Percentiles rank a stretch among this genome's conserved stretches.
Evolutionary conservation across 2,113 vertebrate species (phyloP).

Genomic region (Pedetes capensis): DNA sequence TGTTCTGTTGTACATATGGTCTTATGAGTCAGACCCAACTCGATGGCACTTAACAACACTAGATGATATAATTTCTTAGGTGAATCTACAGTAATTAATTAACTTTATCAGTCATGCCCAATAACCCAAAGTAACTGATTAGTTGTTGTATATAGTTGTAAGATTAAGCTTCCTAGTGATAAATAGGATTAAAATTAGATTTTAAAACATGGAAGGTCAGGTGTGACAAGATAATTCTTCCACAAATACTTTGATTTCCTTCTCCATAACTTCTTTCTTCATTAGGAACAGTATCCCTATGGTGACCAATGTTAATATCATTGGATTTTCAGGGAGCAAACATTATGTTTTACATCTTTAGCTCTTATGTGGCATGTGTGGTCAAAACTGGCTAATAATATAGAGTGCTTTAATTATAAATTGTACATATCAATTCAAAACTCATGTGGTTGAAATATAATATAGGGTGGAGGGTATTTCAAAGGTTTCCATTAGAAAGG

Average conservation of each 20-base stretch:
- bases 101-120: background rate
- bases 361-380: background rate
- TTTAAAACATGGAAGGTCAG: constrained; percentile 35
- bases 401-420: background rate
- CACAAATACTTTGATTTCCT: background rate
- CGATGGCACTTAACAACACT: too few relatives aligned
- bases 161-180: background rate
- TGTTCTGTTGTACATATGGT: too few relatives aligned
- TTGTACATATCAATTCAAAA: background rate
- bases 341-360: background rate
- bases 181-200: constrained; percentile 48
- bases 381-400: background rate
- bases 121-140: constrained; percentile 38
- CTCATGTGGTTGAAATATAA: background rate
- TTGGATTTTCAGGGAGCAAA: background rate
- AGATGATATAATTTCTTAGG: background rate
- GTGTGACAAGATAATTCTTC: constrained; percentile 52
- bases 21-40: too few relatives aligned
- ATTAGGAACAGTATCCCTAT: background rate
- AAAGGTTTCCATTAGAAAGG: background rate
- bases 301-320: background rate
- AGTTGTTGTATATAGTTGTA: background rate
- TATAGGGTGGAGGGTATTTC: background rate
- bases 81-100: background rate
- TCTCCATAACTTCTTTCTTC: constrained; percentile 20